Conservation (phyloP, 2,113 vertebrate species). For the Sitta europaea region DNA sequence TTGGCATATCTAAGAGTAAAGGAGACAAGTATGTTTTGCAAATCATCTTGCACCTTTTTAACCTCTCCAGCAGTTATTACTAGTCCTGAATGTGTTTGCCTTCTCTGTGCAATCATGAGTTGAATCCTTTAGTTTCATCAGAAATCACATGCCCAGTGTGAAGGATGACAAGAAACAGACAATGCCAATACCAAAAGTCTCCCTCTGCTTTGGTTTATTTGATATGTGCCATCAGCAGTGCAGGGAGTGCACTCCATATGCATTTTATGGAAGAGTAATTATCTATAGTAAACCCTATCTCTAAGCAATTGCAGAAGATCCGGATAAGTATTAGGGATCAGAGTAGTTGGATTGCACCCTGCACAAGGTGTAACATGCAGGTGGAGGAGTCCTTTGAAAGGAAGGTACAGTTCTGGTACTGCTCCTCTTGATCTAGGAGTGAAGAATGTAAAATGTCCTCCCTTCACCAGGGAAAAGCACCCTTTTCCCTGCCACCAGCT, state of each 20-base stretch:
- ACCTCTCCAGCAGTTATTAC: not conserved
- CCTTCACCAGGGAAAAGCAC: not conserved
- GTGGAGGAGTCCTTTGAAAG: not conserved
- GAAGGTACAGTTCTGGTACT: not conserved
- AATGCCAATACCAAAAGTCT: not conserved
- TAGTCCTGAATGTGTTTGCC: not conserved
- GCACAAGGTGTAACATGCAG: not conserved
- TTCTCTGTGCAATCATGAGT: not conserved
- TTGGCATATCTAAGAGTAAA: conserved; percentile 98
- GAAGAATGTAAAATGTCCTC: not conserved
- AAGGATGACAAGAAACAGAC: not conserved
- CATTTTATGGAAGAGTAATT: not conserved
- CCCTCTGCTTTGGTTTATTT: not conserved
- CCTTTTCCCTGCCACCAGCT: not conserved
- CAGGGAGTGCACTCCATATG: not conserved
- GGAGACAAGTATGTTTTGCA: conserved; percentile 92
- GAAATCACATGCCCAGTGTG: not conserved
- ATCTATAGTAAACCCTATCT: not conserved
- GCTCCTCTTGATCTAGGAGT: not conserved
- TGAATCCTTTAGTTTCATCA: not conserved
- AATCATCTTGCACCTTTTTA: conserved; percentile 11
- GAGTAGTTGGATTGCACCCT: not conserved
- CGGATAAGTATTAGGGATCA: not conserved
- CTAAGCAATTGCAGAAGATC: not conserved
- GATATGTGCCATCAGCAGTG: not conserved